Conservation (phyloP, 2,797 vertebrate genomes). For the Scolopax rusticola region DNA sequence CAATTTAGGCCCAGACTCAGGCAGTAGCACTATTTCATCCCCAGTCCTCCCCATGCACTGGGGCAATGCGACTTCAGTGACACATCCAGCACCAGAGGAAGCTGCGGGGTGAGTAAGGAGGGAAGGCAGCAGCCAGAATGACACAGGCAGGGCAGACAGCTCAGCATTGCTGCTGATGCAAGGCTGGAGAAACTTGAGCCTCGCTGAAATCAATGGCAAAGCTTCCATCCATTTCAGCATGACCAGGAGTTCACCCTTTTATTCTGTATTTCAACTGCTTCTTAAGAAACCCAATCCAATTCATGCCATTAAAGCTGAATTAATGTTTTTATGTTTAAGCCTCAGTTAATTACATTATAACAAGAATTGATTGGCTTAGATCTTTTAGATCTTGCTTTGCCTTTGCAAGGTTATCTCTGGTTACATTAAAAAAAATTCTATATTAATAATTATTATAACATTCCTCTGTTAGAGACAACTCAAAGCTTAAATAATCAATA, state of each 20-base stretch:
- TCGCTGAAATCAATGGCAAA: neutral
- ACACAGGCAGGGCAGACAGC: neutral
- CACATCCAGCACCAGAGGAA: neutral
- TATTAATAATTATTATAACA: neutral
- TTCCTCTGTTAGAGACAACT: neutral
- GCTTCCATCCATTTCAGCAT: neutral
- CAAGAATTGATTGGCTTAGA: neutral
- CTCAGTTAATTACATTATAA: neutral
- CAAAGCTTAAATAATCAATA: constrained; percentile 19
- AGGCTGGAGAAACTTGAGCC: neutral
- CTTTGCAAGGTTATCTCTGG: neutral
- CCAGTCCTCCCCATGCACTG: neutral
- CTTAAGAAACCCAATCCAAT: neutral
- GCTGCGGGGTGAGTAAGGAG: neutral
- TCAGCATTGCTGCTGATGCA: neutral
- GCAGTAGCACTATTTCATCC: neutral
- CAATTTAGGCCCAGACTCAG: neutral
- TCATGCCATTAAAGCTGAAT: neutral
- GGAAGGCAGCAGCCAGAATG: neutral
- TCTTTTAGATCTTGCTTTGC: neutral
- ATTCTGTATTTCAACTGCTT: neutral
- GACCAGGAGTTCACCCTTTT: neutral
- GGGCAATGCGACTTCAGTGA: neutral
- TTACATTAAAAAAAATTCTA: neutral
- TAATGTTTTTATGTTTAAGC: constrained; percentile 1